phyloP scores from a whole-genome alignment of 2,888 invertebrate genomes.

The Stratiomys singularior region DNA sequence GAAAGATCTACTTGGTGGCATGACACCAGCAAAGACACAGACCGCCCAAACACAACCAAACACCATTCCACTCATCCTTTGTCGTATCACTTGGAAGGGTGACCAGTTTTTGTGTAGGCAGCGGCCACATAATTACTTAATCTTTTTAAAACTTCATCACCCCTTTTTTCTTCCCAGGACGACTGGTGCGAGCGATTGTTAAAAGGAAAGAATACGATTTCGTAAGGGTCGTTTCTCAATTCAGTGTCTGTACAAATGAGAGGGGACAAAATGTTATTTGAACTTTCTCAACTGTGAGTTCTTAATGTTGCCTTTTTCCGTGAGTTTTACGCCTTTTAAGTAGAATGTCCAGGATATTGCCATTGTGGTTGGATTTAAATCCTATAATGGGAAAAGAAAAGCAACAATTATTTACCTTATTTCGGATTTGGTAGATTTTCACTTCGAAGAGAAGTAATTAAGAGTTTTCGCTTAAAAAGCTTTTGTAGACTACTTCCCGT shows the following conservation, averaged over 20 bases:
- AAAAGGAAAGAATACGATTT: constrained; percentile 23
- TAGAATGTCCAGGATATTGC: constrained; percentile 26
- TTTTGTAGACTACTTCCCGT: not conserved
- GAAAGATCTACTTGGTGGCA: constrained; percentile 5
- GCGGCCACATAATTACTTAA: constrained; percentile 52
- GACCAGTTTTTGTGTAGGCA: constrained; percentile 40
- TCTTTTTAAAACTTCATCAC: constrained; percentile 52
- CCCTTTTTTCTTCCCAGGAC: constrained; percentile 45
- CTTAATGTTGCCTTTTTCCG: constrained; percentile 38
- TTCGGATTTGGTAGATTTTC: constrained; percentile 3
- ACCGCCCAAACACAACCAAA: not conserved
- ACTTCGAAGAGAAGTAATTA: not conserved
- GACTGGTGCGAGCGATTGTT: not conserved
- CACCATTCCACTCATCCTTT: not conserved
- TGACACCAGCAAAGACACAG: constrained; percentile 29
- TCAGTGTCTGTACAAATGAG: constrained; percentile 24
- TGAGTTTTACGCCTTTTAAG: constrained; percentile 45
- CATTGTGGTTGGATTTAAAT: constrained; percentile 42
- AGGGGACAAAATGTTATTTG: constrained; percentile 32
- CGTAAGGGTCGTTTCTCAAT: constrained; percentile 26
- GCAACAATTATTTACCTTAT: constrained; percentile 44
- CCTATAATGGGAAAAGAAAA: constrained; percentile 15
- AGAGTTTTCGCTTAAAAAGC: not conserved
- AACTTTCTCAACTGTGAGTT: not conserved
- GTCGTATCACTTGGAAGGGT: not conserved